Evolutionary conservation across 2,888 invertebrate species (phyloP), one percentile per base, ranked within the genome.

Genomic region (Nymphalis polychloros): DNA sequence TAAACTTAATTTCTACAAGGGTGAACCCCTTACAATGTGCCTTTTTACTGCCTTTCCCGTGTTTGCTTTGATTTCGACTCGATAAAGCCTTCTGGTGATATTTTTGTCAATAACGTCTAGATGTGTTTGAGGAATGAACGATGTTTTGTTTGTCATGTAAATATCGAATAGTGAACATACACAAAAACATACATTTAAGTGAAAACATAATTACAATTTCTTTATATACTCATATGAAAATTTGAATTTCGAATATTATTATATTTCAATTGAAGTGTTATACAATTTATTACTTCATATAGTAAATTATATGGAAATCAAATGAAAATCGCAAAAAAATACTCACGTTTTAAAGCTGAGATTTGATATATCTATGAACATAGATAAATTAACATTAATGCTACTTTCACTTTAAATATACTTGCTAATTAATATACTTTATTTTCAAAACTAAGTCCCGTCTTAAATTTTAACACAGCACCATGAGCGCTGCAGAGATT

Each of bases 1-100:
- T 89, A 88, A 89, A 88, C 88, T 89, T 90, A 91, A 90, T 90
- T 89, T 87, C 80, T 81, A 82, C 77, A 86, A 89, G 88, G 90
- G 90, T 62, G 87, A 86, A 84, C 78, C 72, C 81, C 80, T 75
- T 80, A 84, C 86, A 84, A 55, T 55, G 55, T 83, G 86, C 84
- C 85, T 87, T 87, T 73, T 87, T 86, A 86, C 88, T 81, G 87
- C 85, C 85, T 84, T 78, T 80, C 79, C 77, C 79, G 77, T 84
- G 83, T 87, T 85, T 84, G 77, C 88, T 86, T 86, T 89, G 87
- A 88, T 88, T 85, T 80, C 73, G 74, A 78, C 66, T 78, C 77
- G 75, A 78, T 78, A 79, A 78, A 75, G 77, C 73, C 75, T 73
- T 73, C 66, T 74, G 70, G 74, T 68, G 52, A 71, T 72, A 68